Evolutionary conservation across 2,797 vertebrate species (phyloP), one percentile per base, ranked within the genome.

Genomic region (Rhinatrema bivittatum): DNA sequence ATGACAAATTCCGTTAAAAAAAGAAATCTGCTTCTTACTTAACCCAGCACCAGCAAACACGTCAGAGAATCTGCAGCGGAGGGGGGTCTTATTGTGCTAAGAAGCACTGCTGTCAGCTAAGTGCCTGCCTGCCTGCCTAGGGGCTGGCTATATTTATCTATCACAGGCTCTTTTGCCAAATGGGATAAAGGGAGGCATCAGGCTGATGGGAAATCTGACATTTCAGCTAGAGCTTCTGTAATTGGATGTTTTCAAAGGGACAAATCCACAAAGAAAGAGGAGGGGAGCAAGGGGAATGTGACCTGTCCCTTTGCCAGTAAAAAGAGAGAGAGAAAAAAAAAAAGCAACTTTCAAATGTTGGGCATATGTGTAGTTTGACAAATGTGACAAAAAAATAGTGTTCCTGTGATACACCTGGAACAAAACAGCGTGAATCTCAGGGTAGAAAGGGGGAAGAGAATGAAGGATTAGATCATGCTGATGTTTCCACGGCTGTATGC

Each of bases 161-260:
- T 16, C 25, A 20, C 39, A 22, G 39, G 25, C 48, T 32, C 41
- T 26, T 30, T 5, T 3, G 1, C 47, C 59, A 69, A 45, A 63
- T 46, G 36, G 29, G 63, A 63, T 69, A 56, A 70, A 58, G 29
- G 22, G 23, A 20, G 45, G 67, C 53, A 63, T 62, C 49, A 54
- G 44, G 57, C 32, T 53, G 48, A 52, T 43, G 48, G 48, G 54
- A 67, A 71, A 63, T 48, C 54, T 61, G 64, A 46, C 21, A 25
- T 45, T 56, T 64, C 64, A 48, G n/a, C 32, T 32, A 35, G 41
- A 18, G 25, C 22, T 44, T 13, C 25, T 3, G 0, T n/a, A n/a
- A n/a, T n/a, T n/a, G n/a, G n/a, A n/a, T n/a, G n/a, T n/a, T n/a
- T n/a, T n/a, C n/a, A n/a, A 46, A 31, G 55, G 60, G 44, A n/a